phyloP scores from a whole-genome alignment of 2,888 invertebrate genomes.

The Papilio elwesi region DNA sequence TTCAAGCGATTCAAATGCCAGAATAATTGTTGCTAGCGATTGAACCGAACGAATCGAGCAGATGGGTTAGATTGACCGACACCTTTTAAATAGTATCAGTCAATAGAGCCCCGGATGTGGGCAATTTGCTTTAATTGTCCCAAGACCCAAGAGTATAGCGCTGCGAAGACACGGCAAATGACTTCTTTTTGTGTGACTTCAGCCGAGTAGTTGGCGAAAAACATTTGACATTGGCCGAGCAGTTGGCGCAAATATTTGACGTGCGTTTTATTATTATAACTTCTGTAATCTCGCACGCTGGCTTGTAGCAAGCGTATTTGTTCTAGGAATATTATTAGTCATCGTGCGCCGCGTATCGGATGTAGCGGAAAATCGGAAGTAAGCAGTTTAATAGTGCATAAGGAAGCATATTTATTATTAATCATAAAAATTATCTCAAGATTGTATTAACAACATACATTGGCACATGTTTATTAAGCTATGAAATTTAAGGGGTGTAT shows the following conservation, averaged over 20 bases:
- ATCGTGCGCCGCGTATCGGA: constrained; percentile 42
- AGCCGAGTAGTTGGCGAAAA: neutral
- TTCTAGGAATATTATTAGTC: constrained; percentile 63
- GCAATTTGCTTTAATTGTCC: constrained; percentile 78
- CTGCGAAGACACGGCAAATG: neutral
- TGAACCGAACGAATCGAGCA: constrained; percentile 52
- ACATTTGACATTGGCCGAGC: neutral
- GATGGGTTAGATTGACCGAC: constrained; percentile 76
- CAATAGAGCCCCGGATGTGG: constrained; percentile 77
- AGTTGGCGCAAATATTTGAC: neutral
- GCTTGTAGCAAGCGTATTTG: constrained; percentile 54
- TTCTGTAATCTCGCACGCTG: constrained; percentile 47
- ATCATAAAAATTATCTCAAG: neutral
- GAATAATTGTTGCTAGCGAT: constrained; percentile 15
- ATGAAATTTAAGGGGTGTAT: too few relatives aligned
- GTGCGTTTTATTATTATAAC: constrained; percentile 18
- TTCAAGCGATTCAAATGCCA: neutral
- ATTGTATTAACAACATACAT: neutral
- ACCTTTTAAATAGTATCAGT: constrained; percentile 72
- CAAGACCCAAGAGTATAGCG: constrained; percentile 47
- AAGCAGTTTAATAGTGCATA: constrained; percentile 48
- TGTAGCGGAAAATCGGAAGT: constrained; percentile 53
- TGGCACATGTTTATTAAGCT: too few relatives aligned
- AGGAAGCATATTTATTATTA: neutral
- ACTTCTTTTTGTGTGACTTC: neutral